A percentile compares a stretch with the other conserved stretches of the same genome.
phyloP scores from a whole-genome alignment of 2,888 invertebrate genomes.

The Syrista parreyssii region DNA sequence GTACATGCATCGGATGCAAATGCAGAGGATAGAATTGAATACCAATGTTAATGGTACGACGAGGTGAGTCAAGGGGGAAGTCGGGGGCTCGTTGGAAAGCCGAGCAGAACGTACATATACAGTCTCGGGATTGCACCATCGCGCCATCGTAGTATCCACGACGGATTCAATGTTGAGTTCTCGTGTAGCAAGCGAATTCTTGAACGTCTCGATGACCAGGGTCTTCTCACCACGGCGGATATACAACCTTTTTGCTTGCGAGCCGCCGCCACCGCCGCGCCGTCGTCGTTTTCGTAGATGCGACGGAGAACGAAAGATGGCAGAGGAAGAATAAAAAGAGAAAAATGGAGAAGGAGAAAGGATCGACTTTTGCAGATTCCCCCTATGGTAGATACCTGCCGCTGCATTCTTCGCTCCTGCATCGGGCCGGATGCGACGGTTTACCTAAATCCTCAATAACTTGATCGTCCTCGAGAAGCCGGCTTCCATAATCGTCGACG shows the following conservation, averaged over 20 bases:
- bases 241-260: not conserved
- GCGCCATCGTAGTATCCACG: not conserved
- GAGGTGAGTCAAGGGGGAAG: not conserved
- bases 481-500: not conserved
- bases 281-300: not conserved
- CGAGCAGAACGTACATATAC: not conserved
- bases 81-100: not conserved
- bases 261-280: not conserved
- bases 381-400: slow-evolving; percentile 43
- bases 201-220: not conserved
- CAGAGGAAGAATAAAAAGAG: not conserved
- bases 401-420: slow-evolving; percentile 43
- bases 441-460: not conserved
- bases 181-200: not conserved
- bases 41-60: not conserved
- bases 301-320: not conserved
- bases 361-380: slow-evolving; percentile 43
- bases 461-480: not conserved
- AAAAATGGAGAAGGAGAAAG: not conserved
- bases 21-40: slow-evolving; percentile 8
- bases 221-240: not conserved
- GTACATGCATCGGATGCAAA: slow-evolving; percentile 34
- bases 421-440: slow-evolving; percentile 44
- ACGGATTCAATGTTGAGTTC: not conserved
- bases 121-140: not conserved